phyloP scores from a whole-genome alignment of 2,888 invertebrate species.

The Lithodes maja region DNA sequence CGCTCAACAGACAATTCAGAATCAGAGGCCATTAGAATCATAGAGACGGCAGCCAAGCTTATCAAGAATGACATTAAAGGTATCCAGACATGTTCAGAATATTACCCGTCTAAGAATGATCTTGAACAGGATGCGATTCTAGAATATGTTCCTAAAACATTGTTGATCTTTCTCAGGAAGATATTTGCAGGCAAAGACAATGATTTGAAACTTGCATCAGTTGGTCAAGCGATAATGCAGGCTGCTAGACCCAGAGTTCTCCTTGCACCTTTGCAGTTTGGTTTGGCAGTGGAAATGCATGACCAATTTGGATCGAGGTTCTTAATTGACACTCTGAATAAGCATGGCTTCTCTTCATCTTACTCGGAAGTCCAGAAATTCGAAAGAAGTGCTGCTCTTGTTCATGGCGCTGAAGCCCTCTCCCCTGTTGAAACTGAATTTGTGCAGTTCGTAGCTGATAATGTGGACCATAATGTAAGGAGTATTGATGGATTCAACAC shows the following conservation, averaged over 20 bases:
- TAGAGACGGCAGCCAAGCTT: no score
- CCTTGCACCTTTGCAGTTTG: conserved; percentile 13
- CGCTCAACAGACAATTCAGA: no score
- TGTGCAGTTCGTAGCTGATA: conserved; percentile 55
- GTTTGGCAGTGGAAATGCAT: no score
- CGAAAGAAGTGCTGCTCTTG: conserved; percentile 40
- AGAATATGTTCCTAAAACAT: conserved; percentile 22
- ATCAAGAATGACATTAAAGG: no score
- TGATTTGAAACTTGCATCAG: conserved; percentile 18
- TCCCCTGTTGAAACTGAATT: no score
- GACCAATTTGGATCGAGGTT: conserved; percentile 23
- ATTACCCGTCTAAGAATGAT: conserved; percentile 37
- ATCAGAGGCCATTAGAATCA: no score
- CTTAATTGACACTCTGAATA: conserved; percentile 23
- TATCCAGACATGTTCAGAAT: conserved; percentile 32
- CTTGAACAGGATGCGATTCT: conserved; percentile 28
- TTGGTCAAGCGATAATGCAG: conserved; percentile 21
- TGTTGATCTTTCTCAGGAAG: conserved; percentile 36
- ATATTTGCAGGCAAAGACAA: conserved; percentile 36
- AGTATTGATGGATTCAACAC: conserved; percentile 43
- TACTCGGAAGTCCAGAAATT: conserved; percentile 44
- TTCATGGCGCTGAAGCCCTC: conserved; percentile 1
- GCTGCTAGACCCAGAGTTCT: conserved; percentile 29
- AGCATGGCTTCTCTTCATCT: conserved; percentile 23
- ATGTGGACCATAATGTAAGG: conserved; percentile 42